Base-by-base conservation (phyloP, 2,888 invertebrate species). In the Melitaea athalia region DNA sequence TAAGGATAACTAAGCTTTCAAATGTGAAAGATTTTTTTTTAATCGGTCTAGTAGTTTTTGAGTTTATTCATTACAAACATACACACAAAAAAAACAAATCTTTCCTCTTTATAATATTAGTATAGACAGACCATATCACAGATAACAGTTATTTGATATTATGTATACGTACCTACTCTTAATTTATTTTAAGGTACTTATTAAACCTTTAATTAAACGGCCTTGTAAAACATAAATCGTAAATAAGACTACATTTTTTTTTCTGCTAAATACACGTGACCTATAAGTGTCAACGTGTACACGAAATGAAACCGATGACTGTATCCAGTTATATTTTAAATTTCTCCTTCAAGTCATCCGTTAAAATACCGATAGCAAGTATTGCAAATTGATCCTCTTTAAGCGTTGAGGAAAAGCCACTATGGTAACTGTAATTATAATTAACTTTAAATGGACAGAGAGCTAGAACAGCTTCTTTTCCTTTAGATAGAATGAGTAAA, bases 261-360 rank as follows among this genome's bases (percentile, higher is more conserved):
- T 24, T 52, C 38, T 49, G 83, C 83, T 83, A 86, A 87, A 88
- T 88, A 87, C 87, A 89, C 86, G 85, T 83, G 85, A 87, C 89
- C 89, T 79, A 81, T 83, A 89, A 85, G 81, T 81, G 88, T 85
- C 86, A 81, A 71, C 65, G 73, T 72, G 76, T 76, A 79, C 82
- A 83, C 80, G 83, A 79, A 83, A 81, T 79, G 79, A 77, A 82
- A 81, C 79, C 82, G 84, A 84, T 80, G 81, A 76, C 74, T 76
- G 67, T 77, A 78, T 71, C 74, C 71, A 74, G 76, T 75, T 75
- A 77, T 77, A 75, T 76, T 75, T 79, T 77, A 76, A 80, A 78
- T 79, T 75, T 75, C 73, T 71, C 71, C 76, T 74, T 73, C 77
- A 78, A 83, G 81, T 77, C 77, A 79, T 76, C 78, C 79, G 78